These are phyloP conservation scores for Argyresthia goedartella DNA, from an alignment of 2,888 invertebrate genomes.

Conservation along the genomic window DNA sequence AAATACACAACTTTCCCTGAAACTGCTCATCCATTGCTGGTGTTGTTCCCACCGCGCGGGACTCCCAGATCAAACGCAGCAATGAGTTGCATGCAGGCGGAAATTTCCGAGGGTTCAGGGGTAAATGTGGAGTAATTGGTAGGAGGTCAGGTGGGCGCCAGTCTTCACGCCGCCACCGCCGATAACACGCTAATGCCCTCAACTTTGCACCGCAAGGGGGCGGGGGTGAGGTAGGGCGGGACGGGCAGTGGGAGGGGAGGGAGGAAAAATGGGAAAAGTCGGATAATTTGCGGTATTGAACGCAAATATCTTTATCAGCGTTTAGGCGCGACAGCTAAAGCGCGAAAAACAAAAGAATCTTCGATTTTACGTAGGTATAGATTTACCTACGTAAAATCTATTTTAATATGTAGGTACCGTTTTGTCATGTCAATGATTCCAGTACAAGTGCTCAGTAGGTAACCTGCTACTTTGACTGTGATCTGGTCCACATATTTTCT, in stretches of 20 bases:
- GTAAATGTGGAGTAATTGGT: slow-evolving; percentile 22
- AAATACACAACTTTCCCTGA: background rate
- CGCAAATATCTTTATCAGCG: slow-evolving; percentile 56
- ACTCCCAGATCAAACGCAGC: background rate
- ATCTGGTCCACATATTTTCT: too few relatives aligned
- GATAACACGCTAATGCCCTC: slow-evolving; percentile 72
- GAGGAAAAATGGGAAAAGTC: slow-evolving; percentile 65
- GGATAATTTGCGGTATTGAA: slow-evolving; percentile 65
- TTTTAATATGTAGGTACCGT: too few relatives aligned
- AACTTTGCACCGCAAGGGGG: slow-evolving; percentile 67
- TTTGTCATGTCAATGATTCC: too few relatives aligned
- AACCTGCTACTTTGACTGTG: too few relatives aligned
- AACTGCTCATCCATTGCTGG: slow-evolving; percentile 26
- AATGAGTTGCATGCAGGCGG: background rate
- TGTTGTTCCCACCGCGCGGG: slow-evolving; percentile 8
- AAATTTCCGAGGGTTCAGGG: background rate
- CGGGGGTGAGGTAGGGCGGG: slow-evolving; percentile 17
- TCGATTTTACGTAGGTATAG: background rate
- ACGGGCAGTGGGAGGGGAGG: slow-evolving; percentile 21
- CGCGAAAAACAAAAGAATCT: background rate
- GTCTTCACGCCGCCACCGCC: slow-evolving; percentile 63
- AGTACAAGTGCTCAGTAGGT: too few relatives aligned
- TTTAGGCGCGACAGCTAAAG: background rate
- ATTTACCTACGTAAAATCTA: too few relatives aligned
- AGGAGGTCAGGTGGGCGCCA: slow-evolving; percentile 59